Conservation (phyloP, 2,113 vertebrate genomes). For the Phyllopteryx taeniolatus region DNA sequence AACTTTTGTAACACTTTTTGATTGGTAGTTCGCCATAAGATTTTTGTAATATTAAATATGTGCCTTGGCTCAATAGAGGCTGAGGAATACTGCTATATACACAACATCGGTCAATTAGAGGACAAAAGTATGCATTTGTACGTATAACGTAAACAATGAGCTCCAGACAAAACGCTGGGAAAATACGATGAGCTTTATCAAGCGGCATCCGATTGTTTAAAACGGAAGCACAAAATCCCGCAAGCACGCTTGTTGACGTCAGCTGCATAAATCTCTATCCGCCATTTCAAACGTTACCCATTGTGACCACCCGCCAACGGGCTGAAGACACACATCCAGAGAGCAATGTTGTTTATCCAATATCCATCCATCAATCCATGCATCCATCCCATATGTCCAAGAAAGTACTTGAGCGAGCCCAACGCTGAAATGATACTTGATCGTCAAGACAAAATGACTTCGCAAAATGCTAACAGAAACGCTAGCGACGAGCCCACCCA, state of each 20-base stretch:
- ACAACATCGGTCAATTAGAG: no score
- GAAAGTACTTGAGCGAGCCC: neutral
- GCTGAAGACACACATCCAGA: neutral
- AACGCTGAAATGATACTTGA: neutral
- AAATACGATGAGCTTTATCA: neutral
- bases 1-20: no score
- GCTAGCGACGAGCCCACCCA: neutral
- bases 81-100: no score
- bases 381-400: neutral
- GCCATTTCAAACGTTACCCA: neutral
- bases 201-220: neutral
- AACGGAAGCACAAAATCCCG: neutral
- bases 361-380: neutral
- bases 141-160: neutral
- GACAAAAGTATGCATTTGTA: no score
- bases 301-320: neutral
- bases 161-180: neutral
- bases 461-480: slow-evolving; percentile 2
- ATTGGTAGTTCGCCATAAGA: no score
- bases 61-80: no score
- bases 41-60: no score
- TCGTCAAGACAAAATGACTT: neutral
- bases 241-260: neutral
- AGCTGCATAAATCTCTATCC: neutral
- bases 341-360: neutral